Evolutionary conservation across 2,113 vertebrate species (phyloP).

Genomic region (Ranitomeya variabilis): DNA sequence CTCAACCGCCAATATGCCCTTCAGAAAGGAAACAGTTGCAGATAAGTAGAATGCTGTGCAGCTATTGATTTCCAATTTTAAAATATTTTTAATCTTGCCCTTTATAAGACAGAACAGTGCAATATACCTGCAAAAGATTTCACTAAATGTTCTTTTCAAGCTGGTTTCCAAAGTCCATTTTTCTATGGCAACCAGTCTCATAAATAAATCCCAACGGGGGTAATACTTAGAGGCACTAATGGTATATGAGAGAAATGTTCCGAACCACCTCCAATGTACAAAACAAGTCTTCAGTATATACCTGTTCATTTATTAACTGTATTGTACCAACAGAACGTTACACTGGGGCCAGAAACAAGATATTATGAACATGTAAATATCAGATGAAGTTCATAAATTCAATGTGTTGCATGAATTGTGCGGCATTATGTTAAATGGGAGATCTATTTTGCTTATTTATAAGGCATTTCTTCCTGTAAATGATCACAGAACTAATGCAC

Average conservation of each 20-base stretch:
- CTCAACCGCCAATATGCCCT: conserved; percentile 13
- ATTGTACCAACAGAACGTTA: not conserved
- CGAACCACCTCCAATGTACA: not conserved
- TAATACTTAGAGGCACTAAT: conserved; percentile 26
- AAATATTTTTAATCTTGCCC: conserved; percentile 52
- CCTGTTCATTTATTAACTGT: conserved; percentile 12
- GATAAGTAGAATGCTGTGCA: conserved; percentile 25
- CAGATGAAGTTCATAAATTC: conserved; percentile 8
- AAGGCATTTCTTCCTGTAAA: not conserved
- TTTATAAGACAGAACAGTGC: conserved; percentile 49
- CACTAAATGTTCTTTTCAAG: conserved; percentile 52
- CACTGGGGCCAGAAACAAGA: not conserved
- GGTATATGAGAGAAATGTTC: conserved; percentile 37
- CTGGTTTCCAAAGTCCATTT: conserved; percentile 45
- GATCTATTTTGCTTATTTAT: not conserved
- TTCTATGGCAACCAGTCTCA: conserved; percentile 52
- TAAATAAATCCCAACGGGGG: conserved; percentile 44
- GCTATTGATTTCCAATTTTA: conserved; percentile 56
- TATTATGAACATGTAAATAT: not conserved
- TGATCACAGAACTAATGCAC: not conserved
- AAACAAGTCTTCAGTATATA: not conserved
- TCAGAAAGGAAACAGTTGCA: conserved; percentile 35
- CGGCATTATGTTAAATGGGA: not conserved
- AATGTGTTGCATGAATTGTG: not conserved
- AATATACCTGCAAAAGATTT: conserved; percentile 44